Evolutionary conservation across 2,888 invertebrate species (phyloP), one percentile per base, ranked within the genome.

Genomic region (Prosapia bicincta): DNA sequence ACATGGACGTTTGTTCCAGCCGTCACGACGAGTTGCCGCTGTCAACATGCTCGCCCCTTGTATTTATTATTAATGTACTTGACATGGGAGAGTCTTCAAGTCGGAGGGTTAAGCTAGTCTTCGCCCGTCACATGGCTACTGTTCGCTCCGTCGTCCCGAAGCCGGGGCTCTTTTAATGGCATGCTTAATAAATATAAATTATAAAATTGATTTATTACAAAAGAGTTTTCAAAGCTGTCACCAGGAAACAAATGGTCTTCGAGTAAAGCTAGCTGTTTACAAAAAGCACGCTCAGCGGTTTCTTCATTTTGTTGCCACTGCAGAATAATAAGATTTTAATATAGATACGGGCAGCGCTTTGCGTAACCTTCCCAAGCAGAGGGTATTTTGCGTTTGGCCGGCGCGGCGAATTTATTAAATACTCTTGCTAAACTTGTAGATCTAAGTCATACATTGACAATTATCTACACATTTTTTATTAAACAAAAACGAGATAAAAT

Each of bases 131-230:
- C 54, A 54, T 54, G 20, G 2, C 20, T 54, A 20, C 30, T 30
- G 30, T 30, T 30, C 30, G 30, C 9, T 30, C 30, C 9, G 5
- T 9, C 54, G 54, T 20, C 20, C 20, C 54, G 54, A 38, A 54
- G 20, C 54, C 7, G 54, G 20, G 54, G 9, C n/a, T 20, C 20
- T 54, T 54, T 54, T 54, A 54, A 54, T 54, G 54, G 54, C n/a
- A 54, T 54, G 54, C 20, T 54, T 54, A 54, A 54, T 54, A 54
- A 54, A 54, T 54, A 54, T 54, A 54, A 54, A 54, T 54, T 54
- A 54, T 54, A 54, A 54, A 54, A 54, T 54, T 54, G 54, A 54
- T 54, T 54, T 54, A 54, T 54, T 54, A 54, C 54, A 54, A 54
- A 54, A 54, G 54, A 20, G 20, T 38, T 54, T 54, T 54, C 54